phyloP scores from a whole-genome alignment of 1,140 invertebrate species.

The Oreohelix idahoensis region DNA sequence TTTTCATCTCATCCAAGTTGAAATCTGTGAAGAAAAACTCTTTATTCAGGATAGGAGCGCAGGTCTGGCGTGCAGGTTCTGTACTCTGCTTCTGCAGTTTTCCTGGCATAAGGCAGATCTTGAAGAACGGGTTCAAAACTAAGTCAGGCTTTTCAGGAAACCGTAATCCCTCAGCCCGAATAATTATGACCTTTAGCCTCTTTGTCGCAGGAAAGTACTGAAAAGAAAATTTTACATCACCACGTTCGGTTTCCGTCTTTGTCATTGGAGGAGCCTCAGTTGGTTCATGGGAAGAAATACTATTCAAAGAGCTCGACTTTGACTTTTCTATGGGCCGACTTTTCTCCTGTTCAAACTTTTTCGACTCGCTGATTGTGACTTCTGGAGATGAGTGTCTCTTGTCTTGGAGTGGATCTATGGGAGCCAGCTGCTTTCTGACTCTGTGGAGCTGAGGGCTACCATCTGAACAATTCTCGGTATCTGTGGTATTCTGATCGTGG shows the following conservation, averaged over 20 bases:
- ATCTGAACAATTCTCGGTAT: neutral
- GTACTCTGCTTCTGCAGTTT: conserved; percentile 68
- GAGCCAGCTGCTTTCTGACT: conserved; percentile 32
- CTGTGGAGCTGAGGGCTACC: conserved; percentile 30
- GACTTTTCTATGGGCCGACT: neutral
- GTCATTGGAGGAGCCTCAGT: conserved; percentile 32
- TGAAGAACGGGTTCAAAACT: conserved; percentile 49
- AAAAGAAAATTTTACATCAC: conserved; percentile 69
- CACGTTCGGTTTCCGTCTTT: conserved; percentile 54
- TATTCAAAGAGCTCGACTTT: conserved; percentile 7
- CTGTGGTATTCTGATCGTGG: neutral
- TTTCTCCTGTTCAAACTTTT: neutral
- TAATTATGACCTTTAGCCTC: conserved; percentile 62
- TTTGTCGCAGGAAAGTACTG: conserved; percentile 61
- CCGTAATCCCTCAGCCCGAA: conserved; percentile 64
- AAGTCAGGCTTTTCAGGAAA: conserved; percentile 55
- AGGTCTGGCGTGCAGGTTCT: conserved; percentile 61
- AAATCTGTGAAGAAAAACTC: conserved; percentile 65
- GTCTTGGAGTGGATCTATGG: conserved; percentile 20
- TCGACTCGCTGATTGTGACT: neutral
- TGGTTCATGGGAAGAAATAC: conserved; percentile 9
- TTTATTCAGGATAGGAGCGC: conserved; percentile 64
- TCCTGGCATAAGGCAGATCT: conserved; percentile 64
- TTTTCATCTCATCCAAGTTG: conserved; percentile 57
- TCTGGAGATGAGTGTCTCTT: conserved; percentile 64